A percentile compares a stretch with the other conserved stretches of the same genome.
Conservation (phyloP, 2,113 vertebrate genomes). For the Zapornia atra region DNA sequence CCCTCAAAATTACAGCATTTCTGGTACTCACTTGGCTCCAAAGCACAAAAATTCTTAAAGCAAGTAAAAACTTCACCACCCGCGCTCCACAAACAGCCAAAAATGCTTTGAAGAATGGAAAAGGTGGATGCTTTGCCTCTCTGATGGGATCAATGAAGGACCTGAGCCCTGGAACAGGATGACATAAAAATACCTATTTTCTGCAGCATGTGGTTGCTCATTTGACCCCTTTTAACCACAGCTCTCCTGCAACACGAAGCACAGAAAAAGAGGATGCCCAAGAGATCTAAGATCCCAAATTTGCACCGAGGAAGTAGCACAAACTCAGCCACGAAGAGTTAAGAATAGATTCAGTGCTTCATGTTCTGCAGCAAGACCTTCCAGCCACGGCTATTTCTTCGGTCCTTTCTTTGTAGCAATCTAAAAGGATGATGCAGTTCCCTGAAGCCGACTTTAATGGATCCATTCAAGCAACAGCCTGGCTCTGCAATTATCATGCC, state of each 20-base stretch:
- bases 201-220: rapidly evolving
- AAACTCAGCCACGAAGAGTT: background rate
- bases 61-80: background rate
- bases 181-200: background rate
- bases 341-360: background rate
- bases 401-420: background rate
- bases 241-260: background rate
- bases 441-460: background rate
- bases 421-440: background rate
- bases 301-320: background rate
- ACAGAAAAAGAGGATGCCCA: background rate
- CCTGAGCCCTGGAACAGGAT: background rate
- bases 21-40: rapidly evolving
- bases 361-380: background rate
- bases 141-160: background rate
- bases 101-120: background rate
- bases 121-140: background rate
- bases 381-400: background rate
- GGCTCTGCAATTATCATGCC: background rate
- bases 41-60: background rate
- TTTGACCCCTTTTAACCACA: background rate
- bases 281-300: background rate
- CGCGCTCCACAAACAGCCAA: background rate
- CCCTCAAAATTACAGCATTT: background rate
- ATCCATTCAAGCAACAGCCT: conserved; percentile 2